These are phyloP conservation scores for Ranitomeya imitator DNA, from an alignment of 2,113 vertebrate species.

Conservation along the genomic window DNA sequence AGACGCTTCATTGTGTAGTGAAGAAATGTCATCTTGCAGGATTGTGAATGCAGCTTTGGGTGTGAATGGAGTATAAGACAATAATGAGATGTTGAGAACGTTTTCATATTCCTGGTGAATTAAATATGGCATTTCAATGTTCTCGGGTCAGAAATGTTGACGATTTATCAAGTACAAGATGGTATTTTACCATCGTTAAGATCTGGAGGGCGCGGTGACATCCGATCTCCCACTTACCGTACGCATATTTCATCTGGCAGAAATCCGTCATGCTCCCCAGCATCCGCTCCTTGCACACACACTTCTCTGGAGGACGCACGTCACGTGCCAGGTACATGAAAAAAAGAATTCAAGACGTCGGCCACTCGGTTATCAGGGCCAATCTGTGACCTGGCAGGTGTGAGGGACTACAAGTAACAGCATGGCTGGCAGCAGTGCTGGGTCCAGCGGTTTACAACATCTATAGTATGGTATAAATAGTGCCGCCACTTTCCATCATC, in stretches of 20 bases:
- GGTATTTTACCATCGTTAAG: background rate
- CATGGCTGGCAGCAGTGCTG: background rate
- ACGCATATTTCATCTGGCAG: slow-evolving; percentile 84
- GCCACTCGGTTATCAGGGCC: too few relatives aligned
- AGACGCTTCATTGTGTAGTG: background rate
- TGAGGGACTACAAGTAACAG: background rate
- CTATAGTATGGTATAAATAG: too few relatives aligned
- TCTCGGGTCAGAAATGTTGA: background rate
- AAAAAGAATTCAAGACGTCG: background rate
- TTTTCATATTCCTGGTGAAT: background rate
- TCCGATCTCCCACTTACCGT: slow-evolving; percentile 72
- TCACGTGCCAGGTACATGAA: background rate
- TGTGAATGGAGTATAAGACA: background rate
- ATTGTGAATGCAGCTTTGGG: background rate
- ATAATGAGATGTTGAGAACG: background rate
- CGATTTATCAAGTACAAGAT: background rate
- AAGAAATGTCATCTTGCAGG: background rate
- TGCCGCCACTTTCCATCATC: too few relatives aligned
- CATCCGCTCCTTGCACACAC: slow-evolving; percentile 84
- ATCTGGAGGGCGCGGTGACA: background rate
- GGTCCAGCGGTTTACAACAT: background rate
- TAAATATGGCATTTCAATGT: background rate
- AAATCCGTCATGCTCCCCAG: slow-evolving; percentile 78
- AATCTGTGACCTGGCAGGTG: background rate
- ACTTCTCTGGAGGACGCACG: slow-evolving; percentile 74